Evolutionary conservation across 2,797 vertebrate species (phyloP).

Genomic region (Myotis pilosus): DNA sequence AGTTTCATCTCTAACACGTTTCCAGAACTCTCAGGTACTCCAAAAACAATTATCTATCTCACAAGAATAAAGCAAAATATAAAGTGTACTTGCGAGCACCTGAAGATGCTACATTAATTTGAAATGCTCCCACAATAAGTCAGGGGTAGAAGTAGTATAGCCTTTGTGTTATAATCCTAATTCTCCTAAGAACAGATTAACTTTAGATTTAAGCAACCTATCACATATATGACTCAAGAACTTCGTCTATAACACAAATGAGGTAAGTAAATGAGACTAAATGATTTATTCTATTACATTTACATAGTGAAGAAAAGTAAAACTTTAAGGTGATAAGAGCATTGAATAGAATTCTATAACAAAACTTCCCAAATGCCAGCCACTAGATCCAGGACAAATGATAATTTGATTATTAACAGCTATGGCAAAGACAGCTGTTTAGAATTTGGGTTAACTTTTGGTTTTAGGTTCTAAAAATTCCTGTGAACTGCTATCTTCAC

Average conservation of each 20-base stretch:
- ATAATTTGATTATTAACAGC: not conserved
- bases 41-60: constrained; percentile 6
- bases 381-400: not conserved
- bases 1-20: not conserved
- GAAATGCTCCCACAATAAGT: not conserved
- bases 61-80: not conserved
- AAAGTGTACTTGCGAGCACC: not conserved
- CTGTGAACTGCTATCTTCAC: not conserved
- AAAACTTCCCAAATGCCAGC: not conserved
- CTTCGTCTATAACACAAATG: not conserved
- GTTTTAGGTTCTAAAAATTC: constrained; percentile 38
- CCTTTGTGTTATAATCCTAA: not conserved
- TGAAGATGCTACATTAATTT: not conserved
- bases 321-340: not conserved
- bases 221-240: not conserved
- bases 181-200: constrained; percentile 14
- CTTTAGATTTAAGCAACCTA: not conserved
- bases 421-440: not conserved
- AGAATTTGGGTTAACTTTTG: not conserved
- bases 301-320: not conserved
- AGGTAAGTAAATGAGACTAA: not conserved
- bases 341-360: not conserved
- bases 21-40: not conserved
- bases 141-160: not conserved
- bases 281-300: not conserved